phyloP scores from a whole-genome alignment of 2,113 vertebrate species.

The Pangasianodon hypophthalmus region DNA sequence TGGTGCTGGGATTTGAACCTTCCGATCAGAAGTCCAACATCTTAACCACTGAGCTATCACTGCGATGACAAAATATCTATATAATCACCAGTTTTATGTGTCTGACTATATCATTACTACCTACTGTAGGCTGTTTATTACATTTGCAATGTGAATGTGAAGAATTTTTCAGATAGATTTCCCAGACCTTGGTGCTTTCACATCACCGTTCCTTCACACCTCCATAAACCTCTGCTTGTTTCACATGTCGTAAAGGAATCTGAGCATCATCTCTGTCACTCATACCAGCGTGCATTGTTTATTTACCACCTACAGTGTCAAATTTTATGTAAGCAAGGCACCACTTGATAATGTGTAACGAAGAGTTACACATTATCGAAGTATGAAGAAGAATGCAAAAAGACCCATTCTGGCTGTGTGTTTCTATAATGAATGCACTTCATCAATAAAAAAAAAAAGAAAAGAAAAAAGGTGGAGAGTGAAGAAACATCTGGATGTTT shows the following conservation, averaged over 20 bases:
- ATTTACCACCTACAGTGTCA: neutral
- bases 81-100: neutral
- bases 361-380: no score
- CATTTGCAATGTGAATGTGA: no score
- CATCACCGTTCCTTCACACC: neutral
- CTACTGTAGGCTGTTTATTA: neutral
- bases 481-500: slow-evolving; percentile 73
- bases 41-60: no score
- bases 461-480: slow-evolving; percentile 75
- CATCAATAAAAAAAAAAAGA: slow-evolving; percentile 43
- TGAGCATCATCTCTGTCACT: neutral
- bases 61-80: neutral
- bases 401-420: neutral
- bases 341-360: no score
- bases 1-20: no score
- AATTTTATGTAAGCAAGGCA: neutral
- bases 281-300: neutral
- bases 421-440: neutral
- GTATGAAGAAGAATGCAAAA: no score
- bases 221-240: neutral
- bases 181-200: neutral
- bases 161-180: neutral
- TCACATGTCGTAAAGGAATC: neutral
- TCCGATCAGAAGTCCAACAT: no score
- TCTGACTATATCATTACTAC: neutral